Evolutionary conservation across 1,140 invertebrate species (phyloP), one percentile per base, ranked within the genome.

Genomic region (Streblospio benedicti): DNA sequence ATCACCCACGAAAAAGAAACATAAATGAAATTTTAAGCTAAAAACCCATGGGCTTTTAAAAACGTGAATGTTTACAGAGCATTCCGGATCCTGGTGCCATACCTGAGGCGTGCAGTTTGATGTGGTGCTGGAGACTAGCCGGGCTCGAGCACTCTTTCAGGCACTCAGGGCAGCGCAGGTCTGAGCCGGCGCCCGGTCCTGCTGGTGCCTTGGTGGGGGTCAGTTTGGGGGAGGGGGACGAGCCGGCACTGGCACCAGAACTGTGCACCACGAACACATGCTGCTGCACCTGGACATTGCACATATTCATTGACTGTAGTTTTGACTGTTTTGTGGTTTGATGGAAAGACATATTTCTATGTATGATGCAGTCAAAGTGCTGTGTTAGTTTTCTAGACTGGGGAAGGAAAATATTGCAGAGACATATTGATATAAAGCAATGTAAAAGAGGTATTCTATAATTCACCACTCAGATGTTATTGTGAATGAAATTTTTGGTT

Each of bases 111-210:
- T 78, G 76, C 5, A 71, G 69, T 20, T 67, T 67, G 47, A 76
- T 63, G 61, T 79, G 77, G n/a, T 69, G 66, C 53, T 78, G 74
- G 2, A 78, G 65, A 57, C 70, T 73, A 57, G 67, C 69, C 16
- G 71, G 52, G 33, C 70, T 70, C 2, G 76, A 64, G 53, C 74
- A 78, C 50, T 73, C 73, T 57, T 76, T 65, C 12, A 71, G 70
- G 65, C 76, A 78, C 18, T 74, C 69, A 4, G 65, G 61, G 55
- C 77, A 78, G 4, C 64, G 51, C 56, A 72, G 70, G n/a, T n/a
- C n/a, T n/a, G n/a, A n/a, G n/a, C n/a, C n/a, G n/a, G n/a, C n/a
- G n/a, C n/a, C n/a, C n/a, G n/a, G n/a, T n/a, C n/a, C n/a, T n/a
- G n/a, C n/a, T n/a, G n/a, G n/a, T 0, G 38, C 51, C 35, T 67